Conservation (phyloP, 2,888 invertebrate species). For the Platycheirus rosarum region DNA sequence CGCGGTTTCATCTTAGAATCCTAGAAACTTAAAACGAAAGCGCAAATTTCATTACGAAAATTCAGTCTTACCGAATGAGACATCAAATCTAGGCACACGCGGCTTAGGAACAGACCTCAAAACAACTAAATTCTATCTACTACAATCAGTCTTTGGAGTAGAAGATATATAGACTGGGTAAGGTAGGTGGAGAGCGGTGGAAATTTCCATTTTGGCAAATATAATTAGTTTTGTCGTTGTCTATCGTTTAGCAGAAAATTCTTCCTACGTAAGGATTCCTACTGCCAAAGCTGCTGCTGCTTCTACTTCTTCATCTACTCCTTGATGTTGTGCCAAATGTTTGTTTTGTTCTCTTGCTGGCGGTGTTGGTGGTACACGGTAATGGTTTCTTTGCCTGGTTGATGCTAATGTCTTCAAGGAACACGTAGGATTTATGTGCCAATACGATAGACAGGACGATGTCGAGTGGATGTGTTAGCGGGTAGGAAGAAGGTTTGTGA, state of each 20-base stretch:
- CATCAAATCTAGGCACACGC: constrained; percentile 44
- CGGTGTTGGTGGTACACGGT: constrained; percentile 37
- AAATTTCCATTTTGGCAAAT: constrained; percentile 71
- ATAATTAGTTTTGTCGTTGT: constrained; percentile 74
- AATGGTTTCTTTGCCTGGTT: constrained; percentile 62
- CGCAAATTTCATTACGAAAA: constrained; percentile 20
- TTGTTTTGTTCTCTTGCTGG: constrained; percentile 54
- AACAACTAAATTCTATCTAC: constrained; percentile 20
- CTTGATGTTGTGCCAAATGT: constrained; percentile 66
- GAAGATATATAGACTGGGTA: background rate
- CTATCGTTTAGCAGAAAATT: constrained; percentile 39
- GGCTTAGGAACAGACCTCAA: constrained; percentile 21
- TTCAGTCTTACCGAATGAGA: constrained; percentile 28
- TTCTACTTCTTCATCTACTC: constrained; percentile 19
- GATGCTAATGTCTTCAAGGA: constrained; percentile 66
- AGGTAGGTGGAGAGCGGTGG: constrained; percentile 28
- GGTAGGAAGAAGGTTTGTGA: constrained; percentile 49
- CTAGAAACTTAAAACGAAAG: background rate
- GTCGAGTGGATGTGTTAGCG: background rate
- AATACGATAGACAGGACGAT: constrained; percentile 32
- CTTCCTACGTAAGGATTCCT: background rate
- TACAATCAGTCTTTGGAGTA: background rate
- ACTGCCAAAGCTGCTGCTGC: constrained; percentile 14
- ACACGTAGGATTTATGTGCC: constrained; percentile 57
- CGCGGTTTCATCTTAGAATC: background rate